These are phyloP conservation scores for Hirundichthys speculiger DNA, from an alignment of 2,113 vertebrate species.

Conservation along the genomic window DNA sequence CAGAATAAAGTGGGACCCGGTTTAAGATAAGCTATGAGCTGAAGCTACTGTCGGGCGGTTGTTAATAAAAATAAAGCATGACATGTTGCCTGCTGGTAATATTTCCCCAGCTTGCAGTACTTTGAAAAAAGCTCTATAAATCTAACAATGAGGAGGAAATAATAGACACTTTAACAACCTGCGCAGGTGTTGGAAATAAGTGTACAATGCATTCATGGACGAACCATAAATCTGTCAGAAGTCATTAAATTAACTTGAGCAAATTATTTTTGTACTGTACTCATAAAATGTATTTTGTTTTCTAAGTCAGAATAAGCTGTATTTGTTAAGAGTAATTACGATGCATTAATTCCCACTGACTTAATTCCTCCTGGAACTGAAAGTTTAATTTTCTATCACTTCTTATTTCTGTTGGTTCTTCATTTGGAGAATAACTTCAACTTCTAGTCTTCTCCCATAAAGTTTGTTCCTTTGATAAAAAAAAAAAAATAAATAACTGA, in stretches of 20 bases:
- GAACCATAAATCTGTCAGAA: not conserved
- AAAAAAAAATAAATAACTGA: no score
- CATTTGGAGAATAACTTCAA: conserved; percentile 24
- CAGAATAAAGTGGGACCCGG: conserved; percentile 19
- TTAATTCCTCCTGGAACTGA: conserved; percentile 9
- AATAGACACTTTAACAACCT: conserved; percentile 9
- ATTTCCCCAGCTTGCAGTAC: conserved; percentile 5
- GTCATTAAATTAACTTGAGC: not conserved
- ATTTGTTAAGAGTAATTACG: no score
- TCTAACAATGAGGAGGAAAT: not conserved
- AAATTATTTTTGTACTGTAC: not conserved
- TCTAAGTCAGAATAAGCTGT: no score
- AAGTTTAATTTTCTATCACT: not conserved
- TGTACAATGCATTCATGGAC: not conserved
- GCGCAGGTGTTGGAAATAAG: conserved; percentile 1
- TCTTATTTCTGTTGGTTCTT: conserved; percentile 20
- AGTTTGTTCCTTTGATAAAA: not conserved
- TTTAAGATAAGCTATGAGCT: conserved; percentile 40
- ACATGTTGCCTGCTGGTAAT: conserved; percentile 10
- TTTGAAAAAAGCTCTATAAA: not conserved
- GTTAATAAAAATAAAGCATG: conserved; percentile 8
- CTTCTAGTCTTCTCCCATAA: conserved; percentile 20
- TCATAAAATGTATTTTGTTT: not conserved
- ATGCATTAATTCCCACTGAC: not conserved
- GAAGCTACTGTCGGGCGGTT: conserved; percentile 12